These are phyloP conservation scores for Chondrilla cf. caribensis DNA, from an alignment of 37 sponge, comb jelly and placozoan genomes.

Conservation along the genomic window DNA sequence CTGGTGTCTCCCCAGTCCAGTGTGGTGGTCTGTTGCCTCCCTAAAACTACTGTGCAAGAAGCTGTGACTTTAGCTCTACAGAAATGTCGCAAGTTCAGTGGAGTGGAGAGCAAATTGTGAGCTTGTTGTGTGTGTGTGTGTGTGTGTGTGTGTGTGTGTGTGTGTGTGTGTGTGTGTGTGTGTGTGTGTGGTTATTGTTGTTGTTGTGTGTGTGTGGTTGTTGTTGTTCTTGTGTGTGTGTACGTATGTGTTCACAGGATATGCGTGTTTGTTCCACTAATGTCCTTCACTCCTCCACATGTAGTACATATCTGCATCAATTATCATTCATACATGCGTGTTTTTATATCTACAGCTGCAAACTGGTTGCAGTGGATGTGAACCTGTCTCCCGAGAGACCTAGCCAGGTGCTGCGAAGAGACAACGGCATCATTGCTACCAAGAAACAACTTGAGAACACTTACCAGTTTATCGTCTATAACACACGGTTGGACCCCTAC, in stretches of 20 bases:
- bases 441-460: not conserved
- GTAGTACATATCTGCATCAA: too few relatives aligned
- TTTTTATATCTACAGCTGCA: not conserved
- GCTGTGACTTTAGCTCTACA: slow-evolving; percentile 15
- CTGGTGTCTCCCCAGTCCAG: slow-evolving; percentile 27
- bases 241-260: too few relatives aligned
- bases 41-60: slow-evolving; percentile 19
- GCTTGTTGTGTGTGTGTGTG: too few relatives aligned
- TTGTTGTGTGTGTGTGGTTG: too few relatives aligned
- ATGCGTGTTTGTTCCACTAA: too few relatives aligned
- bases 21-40: slow-evolving; percentile 26
- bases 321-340: too few relatives aligned
- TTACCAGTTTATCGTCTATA: not conserved
- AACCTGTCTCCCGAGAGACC: not conserved
- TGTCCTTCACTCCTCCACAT: too few relatives aligned
- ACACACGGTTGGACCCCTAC: not conserved
- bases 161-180: too few relatives aligned
- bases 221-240: too few relatives aligned
- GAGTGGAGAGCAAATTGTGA: slow-evolving; percentile 12
- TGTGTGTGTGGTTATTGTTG: too few relatives aligned
- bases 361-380: not conserved
- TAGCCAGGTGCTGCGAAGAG: not conserved
- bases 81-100: slow-evolving; percentile 2
- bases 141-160: too few relatives aligned
- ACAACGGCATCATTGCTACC: not conserved